These are phyloP conservation scores for Drosophila watanabei DNA, from an alignment of 1,140 invertebrate species.

Conservation along the genomic window DNA sequence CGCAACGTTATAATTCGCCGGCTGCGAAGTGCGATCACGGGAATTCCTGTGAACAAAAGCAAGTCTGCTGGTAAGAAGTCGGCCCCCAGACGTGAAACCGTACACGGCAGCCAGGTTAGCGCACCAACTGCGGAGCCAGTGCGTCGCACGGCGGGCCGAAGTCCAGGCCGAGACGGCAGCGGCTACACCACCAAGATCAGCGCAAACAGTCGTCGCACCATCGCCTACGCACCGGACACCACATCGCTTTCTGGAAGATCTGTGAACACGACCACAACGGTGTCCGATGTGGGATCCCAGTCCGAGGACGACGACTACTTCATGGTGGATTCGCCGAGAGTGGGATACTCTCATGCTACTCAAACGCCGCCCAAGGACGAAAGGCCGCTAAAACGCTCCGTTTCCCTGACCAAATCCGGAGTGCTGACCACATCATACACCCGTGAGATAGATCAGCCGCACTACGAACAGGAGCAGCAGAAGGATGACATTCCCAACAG, in stretches of 20 bases:
- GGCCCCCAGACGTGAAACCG: conserved; percentile 59
- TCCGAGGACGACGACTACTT: conserved; percentile 70
- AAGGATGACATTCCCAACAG: conserved; percentile 40
- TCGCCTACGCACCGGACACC: conserved; percentile 46
- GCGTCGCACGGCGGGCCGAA: conserved; percentile 19
- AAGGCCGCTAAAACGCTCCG: conserved; percentile 43
- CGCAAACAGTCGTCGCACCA: conserved; percentile 49
- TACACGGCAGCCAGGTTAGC: conserved; percentile 56
- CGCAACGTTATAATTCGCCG: conserved; percentile 63
- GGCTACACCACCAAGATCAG: conserved; percentile 37
- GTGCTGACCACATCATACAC: conserved; percentile 75
- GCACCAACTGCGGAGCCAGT: conserved; percentile 33
- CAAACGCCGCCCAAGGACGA: conserved; percentile 13
- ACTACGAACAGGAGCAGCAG: conserved; percentile 4
- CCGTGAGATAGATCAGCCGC: conserved; percentile 47
- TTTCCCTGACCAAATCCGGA: conserved; percentile 69
- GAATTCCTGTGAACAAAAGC: conserved; percentile 46
- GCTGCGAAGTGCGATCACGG: conserved; percentile 55
- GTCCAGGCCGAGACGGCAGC: conserved; percentile 5
- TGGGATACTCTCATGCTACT: background rate
- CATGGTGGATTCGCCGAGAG: conserved; percentile 16
- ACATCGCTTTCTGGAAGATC: conserved; percentile 32
- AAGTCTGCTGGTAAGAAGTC: conserved; percentile 45
- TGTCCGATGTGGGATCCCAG: conserved; percentile 69
- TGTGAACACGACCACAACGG: conserved; percentile 62